Percentiles rank a stretch among this genome's conserved stretches.
Evolutionary conservation across 2,113 vertebrate genomes (phyloP).

Genomic region (Megalops atlanticus): DNA sequence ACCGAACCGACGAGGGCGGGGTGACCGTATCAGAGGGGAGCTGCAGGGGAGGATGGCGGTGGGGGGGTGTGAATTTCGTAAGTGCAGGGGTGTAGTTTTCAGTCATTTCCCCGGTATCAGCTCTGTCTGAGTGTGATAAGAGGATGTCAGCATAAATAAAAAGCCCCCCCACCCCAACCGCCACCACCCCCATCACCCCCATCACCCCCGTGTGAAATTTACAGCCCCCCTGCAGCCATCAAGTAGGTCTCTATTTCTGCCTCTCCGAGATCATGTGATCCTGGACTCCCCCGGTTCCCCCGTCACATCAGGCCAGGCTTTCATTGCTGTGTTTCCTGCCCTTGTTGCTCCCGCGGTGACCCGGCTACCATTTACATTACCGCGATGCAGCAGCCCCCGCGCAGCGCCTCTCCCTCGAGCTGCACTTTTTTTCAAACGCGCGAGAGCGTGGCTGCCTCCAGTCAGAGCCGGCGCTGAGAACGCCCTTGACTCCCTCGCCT

Average conservation of each 20-base stretch:
- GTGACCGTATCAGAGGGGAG: background rate
- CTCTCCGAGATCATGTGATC: background rate
- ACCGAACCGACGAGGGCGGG: background rate
- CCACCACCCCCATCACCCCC: background rate
- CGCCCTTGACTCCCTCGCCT: conserved; percentile 32
- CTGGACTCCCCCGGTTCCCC: background rate
- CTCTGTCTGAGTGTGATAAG: background rate
- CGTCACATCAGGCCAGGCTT: too few species aligned
- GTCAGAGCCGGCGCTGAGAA: conserved; percentile 34
- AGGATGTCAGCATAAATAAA: background rate
- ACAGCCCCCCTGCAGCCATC: background rate
- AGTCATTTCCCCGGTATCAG: background rate
- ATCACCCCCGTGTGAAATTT: background rate
- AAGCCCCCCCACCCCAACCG: background rate
- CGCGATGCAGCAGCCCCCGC: background rate
- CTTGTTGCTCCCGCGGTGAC: too few species aligned
- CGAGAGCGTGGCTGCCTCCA: conserved; percentile 21
- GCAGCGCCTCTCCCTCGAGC: background rate
- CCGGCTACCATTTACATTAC: background rate
- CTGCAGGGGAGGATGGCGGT: background rate
- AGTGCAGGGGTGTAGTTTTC: background rate
- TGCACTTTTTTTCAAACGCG: background rate
- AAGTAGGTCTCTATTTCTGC: background rate
- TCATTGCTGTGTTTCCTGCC: too few species aligned
- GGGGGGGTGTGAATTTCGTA: background rate